Evolutionary conservation across 2,888 invertebrate species (phyloP), one percentile per base, ranked within the genome.

Genomic region (Heliconius erato): DNA sequence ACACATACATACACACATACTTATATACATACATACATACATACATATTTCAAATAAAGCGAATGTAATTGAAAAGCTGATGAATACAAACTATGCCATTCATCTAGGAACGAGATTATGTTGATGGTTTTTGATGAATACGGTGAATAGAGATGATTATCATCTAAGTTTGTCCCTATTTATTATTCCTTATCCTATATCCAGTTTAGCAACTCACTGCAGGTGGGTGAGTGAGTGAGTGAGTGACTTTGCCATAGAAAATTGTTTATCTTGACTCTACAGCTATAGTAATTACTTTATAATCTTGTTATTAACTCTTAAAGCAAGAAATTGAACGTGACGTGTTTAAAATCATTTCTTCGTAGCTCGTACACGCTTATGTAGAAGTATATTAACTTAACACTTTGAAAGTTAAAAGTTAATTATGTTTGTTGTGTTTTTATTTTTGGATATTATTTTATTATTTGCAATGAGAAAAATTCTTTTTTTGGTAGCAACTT

Each of bases 31-130:
- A 40, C 40, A 40, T 28, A 28, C 28, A 28, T 44, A 54, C 49
- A 54, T 23, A 74, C 71, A 72, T 72, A 72, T 76, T 82, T 78
- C 67, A 81, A 83, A 83, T 79, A 78, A 83, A 81, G 81, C 69
- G 79, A 9, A 76, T 84, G 79, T 82, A 82, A 84, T 83, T 83
- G 82, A 86, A 86, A 84, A 82, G 82, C 80, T 85, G 83, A 85
- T 86, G 86, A 86, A 85, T 84, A 84, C 79, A 80, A 86, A 84
- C 82, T 83, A 72, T 81, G 72, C 72, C 28, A 84, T 83, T 83
- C 81, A 84, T 65, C 72, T 79, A 79, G 54, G 59, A 77, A 76
- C 67, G 68, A 77, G 59, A 77, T 72, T 79, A 81, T 79, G 79
- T 77, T 84, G 72, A 84, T 84, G 82, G 71, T 84, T 76, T 67